phyloP scores from a whole-genome alignment of 37 sponge, comb jelly and placozoan genomes.

The Chondrosia reniformis region DNA sequence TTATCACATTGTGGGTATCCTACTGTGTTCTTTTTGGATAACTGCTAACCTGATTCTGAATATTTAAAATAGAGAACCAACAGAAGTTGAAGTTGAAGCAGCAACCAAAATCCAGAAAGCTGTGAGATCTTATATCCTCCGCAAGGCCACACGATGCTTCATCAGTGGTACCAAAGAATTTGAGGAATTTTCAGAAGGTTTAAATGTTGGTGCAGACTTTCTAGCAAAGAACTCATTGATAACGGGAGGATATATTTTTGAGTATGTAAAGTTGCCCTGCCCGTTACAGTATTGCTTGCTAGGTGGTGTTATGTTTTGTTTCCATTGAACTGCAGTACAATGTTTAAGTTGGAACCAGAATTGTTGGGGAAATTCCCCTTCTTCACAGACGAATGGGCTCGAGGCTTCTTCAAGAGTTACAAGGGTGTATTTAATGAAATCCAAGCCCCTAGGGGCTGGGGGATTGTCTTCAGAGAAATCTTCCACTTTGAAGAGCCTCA shows the following conservation, averaged over 20 bases:
- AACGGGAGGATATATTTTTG: neutral
- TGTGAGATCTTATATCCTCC: neutral
- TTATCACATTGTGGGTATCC: too few relatives aligned
- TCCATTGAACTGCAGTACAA: neutral
- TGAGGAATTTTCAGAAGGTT: neutral
- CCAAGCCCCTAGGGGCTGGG: constrained; percentile 69
- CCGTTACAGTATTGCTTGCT: neutral
- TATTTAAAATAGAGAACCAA: neutral
- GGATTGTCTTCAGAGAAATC: constrained; percentile 56
- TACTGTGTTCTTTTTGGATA: neutral
- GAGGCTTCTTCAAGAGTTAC: constrained; percentile 46
- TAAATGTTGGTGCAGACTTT: too few relatives aligned
- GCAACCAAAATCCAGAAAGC: neutral
- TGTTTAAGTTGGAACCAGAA: constrained; percentile 23
- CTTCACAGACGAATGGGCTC: constrained; percentile 36
- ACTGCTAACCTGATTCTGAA: neutral
- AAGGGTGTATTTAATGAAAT: constrained; percentile 34
- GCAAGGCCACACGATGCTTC: neutral
- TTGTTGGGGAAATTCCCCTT: constrained; percentile 64
- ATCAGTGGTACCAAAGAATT: neutral
- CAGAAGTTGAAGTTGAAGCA: neutral
- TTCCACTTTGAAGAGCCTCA: constrained; percentile 39
- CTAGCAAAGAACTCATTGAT: neutral
- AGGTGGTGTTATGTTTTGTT: neutral
- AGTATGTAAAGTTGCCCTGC: neutral